phyloP scores from a whole-genome alignment of 2,888 invertebrate species.

The Epinotia ramella region DNA sequence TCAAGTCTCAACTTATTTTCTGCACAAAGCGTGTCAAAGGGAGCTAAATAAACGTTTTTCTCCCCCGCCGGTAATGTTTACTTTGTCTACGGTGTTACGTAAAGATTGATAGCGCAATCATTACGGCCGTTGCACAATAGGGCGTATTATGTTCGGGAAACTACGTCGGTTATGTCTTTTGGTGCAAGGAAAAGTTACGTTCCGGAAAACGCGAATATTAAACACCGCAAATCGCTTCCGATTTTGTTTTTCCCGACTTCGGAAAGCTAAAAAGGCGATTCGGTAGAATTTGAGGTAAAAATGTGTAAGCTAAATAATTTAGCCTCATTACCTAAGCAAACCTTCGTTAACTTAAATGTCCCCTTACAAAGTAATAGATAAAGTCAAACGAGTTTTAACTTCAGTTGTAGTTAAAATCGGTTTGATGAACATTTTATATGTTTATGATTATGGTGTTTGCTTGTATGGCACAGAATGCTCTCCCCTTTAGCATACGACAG shows the following conservation, averaged over 20 bases:
- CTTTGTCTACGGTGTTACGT: conserved; percentile 14
- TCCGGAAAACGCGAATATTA: conserved; percentile 9
- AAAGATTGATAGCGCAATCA: conserved; percentile 17
- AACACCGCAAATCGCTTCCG: conserved; percentile 5
- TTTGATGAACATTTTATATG: no score
- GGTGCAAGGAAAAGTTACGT: neutral
- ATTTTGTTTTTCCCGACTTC: neutral
- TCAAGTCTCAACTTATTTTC: conserved; percentile 11
- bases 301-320: neutral
- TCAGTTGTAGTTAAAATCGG: no score
- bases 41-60: conserved; percentile 10
- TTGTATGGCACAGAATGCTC: no score
- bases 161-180: neutral
- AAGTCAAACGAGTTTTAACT: no score
- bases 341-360: no score
- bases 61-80: conserved; percentile 12
- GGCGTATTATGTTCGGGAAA: neutral
- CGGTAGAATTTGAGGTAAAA: neutral
- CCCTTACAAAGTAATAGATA: no score
- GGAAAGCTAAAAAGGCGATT: neutral
- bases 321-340: neutral
- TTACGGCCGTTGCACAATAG: conserved; percentile 11
- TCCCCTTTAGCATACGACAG: no score
- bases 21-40: neutral
- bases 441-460: no score